phyloP scores from a whole-genome alignment of 2,113 vertebrate species.

The Phaethon lepturus region DNA sequence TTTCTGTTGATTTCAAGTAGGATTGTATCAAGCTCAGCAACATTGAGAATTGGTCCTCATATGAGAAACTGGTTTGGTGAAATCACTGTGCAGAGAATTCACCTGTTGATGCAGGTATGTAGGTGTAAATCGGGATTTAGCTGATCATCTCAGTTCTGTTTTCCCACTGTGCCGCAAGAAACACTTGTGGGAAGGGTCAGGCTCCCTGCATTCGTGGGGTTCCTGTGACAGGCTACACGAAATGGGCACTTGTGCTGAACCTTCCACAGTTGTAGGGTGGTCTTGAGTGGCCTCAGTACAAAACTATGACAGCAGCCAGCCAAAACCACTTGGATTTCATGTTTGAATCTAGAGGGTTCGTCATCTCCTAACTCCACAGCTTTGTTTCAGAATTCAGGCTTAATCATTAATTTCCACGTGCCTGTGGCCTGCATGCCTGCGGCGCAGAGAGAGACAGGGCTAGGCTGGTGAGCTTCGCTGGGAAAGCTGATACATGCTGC shows the following conservation, averaged over 20 bases:
- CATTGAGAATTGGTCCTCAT: too few species aligned
- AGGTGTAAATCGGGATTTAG: background rate
- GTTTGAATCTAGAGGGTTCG: background rate
- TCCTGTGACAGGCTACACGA: too few species aligned
- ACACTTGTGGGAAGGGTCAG: background rate
- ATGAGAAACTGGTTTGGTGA: background rate
- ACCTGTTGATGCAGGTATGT: background rate
- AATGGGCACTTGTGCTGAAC: background rate
- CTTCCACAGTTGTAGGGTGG: background rate
- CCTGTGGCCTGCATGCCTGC: background rate
- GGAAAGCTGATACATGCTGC: background rate
- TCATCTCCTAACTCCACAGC: background rate
- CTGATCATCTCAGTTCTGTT: background rate
- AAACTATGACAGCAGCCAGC: background rate
- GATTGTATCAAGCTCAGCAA: background rate
- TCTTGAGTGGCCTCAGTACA: background rate
- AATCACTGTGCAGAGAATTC: background rate
- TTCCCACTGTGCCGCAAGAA: background rate
- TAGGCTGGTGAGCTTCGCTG: background rate
- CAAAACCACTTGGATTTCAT: background rate
- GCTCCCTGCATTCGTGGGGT: fast-evolving
- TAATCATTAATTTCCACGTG: background rate
- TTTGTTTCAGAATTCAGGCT: background rate
- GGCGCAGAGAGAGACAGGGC: background rate
- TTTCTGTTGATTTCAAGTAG: background rate